phyloP scores from a whole-genome alignment of 2,888 invertebrate species.

The Drosophila lacicola region DNA sequence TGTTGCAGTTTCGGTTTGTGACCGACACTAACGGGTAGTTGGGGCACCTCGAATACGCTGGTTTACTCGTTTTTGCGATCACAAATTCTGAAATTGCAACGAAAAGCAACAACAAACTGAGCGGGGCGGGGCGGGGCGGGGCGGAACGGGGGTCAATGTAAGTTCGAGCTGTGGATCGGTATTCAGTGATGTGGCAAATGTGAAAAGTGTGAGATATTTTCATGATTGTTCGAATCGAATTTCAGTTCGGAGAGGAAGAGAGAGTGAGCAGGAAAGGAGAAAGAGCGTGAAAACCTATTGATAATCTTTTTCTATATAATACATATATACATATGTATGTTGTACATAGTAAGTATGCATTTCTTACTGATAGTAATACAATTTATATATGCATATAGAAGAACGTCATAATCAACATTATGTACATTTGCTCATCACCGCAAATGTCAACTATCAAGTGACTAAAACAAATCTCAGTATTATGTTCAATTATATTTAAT shows the following conservation, averaged over 20 bases:
- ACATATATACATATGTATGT: neutral
- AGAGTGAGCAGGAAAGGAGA: neutral
- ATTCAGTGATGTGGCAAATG: slow-evolving; percentile 47
- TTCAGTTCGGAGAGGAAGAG: neutral
- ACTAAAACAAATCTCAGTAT: neutral
- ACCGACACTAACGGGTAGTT: slow-evolving; percentile 86
- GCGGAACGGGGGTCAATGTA: slow-evolving; percentile 23
- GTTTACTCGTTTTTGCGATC: slow-evolving; percentile 86
- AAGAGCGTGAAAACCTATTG: neutral
- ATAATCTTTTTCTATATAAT: neutral
- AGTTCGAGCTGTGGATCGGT: slow-evolving; percentile 12
- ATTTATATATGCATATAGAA: neutral
- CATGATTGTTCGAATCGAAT: slow-evolving; percentile 19
- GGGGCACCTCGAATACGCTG: slow-evolving; percentile 15
- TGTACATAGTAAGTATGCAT: slow-evolving; percentile 8
- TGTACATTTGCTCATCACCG: neutral
- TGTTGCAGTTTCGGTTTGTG: slow-evolving; percentile 85
- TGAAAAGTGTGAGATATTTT: slow-evolving; percentile 39
- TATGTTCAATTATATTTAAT: too few species aligned
- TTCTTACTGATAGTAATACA: neutral
- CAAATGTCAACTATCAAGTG: slow-evolving; percentile 1
- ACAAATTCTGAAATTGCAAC: slow-evolving; percentile 85
- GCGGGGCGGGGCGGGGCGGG: neutral
- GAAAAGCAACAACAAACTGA: slow-evolving; percentile 52
- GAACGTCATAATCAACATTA: neutral